Conservation (phyloP, 2,113 vertebrate species). For the Natator depressus region DNA sequence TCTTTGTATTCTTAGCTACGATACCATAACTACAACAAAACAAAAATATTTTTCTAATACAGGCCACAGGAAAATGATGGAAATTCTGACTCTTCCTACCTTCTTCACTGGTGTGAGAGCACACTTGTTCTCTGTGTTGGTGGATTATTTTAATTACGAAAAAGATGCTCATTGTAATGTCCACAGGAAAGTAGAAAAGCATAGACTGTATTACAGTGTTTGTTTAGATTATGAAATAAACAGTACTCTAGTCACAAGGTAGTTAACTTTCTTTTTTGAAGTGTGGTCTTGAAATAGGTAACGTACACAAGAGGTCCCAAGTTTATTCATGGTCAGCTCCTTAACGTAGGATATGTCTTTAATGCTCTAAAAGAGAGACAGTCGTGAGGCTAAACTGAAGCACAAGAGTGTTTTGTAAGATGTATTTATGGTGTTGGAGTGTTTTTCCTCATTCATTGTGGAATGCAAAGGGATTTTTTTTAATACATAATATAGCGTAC, state of each 20-base stretch:
- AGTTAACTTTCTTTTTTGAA: slow-evolving; percentile 72
- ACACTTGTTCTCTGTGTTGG: slow-evolving; percentile 75
- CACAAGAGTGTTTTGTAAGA: neutral
- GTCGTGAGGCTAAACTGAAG: neutral
- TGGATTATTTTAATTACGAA: slow-evolving; percentile 67
- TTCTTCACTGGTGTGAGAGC: slow-evolving; percentile 64
- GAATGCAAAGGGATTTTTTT: slow-evolving; percentile 45
- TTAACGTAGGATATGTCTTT: slow-evolving; percentile 4
- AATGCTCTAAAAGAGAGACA: slow-evolving; percentile 30
- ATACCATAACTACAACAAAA: slow-evolving; percentile 70
- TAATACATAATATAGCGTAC: slow-evolving; percentile 18
- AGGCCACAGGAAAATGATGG: slow-evolving; percentile 65
- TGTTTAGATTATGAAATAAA: slow-evolving; percentile 78
- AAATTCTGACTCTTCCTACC: slow-evolving; percentile 68
- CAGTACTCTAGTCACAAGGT: slow-evolving; percentile 64
- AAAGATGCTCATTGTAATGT: slow-evolving; percentile 68
- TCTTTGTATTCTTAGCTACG: slow-evolving; percentile 71
- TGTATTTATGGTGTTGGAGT: slow-evolving; percentile 27
- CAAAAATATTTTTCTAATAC: slow-evolving; percentile 65
- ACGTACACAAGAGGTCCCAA: slow-evolving; percentile 43
- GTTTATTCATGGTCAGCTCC: slow-evolving; percentile 49
- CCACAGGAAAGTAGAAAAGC: slow-evolving; percentile 73
- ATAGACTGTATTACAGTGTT: slow-evolving; percentile 72
- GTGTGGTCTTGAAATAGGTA: slow-evolving; percentile 48
- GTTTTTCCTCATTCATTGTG: slow-evolving; percentile 10